A percentile compares a stretch with the other conserved stretches of the same genome.
phyloP scores from a whole-genome alignment of 1,140 invertebrate species.

The Solenopsis invicta region DNA sequence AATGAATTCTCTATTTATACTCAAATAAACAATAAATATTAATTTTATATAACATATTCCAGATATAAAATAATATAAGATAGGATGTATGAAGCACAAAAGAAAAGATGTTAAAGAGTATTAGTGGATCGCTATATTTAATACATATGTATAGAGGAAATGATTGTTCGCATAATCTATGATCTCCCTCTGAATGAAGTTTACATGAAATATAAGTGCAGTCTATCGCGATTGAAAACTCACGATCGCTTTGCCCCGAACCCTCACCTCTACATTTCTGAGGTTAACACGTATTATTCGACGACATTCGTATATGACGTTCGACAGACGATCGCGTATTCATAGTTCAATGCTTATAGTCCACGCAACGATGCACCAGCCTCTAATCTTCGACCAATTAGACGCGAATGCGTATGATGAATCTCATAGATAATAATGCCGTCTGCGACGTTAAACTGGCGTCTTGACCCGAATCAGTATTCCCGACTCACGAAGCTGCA shows the following conservation, averaged over 20 bases:
- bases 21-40: background rate
- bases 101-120: background rate
- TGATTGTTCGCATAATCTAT: background rate
- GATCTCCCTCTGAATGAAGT: conserved; percentile 26
- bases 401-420: background rate
- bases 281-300: conserved; percentile 17
- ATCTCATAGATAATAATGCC: conserved; percentile 20
- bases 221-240: conserved; percentile 26
- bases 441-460: background rate
- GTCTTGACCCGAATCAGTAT: conserved; percentile 31
- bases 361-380: conserved; percentile 5
- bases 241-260: background rate
- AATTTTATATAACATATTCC: background rate
- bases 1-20: background rate
- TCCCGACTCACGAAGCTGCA: background rate
- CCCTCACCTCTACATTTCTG: background rate
- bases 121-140: background rate
- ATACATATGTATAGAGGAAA: conserved; percentile 35
- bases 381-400: conserved; percentile 46
- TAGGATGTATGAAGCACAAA: background rate
- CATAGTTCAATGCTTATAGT: conserved; percentile 45
- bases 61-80: conserved; percentile 6
- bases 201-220: background rate
- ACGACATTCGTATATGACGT: background rate
- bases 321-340: background rate